Conservation (phyloP, 2,888 invertebrate species). For the Beris morrisii region DNA sequence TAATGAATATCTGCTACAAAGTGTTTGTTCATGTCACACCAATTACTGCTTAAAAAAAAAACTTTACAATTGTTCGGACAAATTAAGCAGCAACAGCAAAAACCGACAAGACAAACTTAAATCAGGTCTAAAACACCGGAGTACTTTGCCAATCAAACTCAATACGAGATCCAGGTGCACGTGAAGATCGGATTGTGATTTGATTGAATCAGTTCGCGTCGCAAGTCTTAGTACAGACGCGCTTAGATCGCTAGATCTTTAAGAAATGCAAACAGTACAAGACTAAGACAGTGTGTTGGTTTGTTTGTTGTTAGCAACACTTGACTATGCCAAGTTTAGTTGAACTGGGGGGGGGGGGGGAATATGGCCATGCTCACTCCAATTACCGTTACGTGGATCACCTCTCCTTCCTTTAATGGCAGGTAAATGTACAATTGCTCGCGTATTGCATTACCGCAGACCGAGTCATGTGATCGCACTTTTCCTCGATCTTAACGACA, state of each 20-base stretch:
- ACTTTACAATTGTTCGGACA: conserved; percentile 6
- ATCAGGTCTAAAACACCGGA: not conserved
- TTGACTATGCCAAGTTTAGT: conserved; percentile 5
- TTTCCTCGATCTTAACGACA: conserved; percentile 13
- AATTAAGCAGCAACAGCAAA: conserved; percentile 9
- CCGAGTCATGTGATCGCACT: conserved; percentile 5
- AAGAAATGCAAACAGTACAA: not conserved
- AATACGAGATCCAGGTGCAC: conserved; percentile 1
- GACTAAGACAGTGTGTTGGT: not conserved
- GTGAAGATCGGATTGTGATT: not conserved
- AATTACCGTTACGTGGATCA: conserved; percentile 13
- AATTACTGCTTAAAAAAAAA: not conserved
- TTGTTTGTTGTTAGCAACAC: not conserved
- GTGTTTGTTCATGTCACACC: conserved; percentile 9
- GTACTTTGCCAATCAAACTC: not conserved
- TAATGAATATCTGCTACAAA: not conserved
- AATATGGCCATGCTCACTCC: conserved; percentile 11
- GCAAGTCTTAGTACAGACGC: not conserved
- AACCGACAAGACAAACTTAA: not conserved
- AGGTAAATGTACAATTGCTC: not conserved
- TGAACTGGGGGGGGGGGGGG: not conserved
- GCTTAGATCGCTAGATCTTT: not conserved
- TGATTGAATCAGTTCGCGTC: not conserved
- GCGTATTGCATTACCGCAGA: conserved; percentile 2
- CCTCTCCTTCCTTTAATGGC: conserved; percentile 21